These are phyloP conservation scores for Cheilosia impressa DNA, from an alignment of 2,888 invertebrate species.

Conservation along the genomic window DNA sequence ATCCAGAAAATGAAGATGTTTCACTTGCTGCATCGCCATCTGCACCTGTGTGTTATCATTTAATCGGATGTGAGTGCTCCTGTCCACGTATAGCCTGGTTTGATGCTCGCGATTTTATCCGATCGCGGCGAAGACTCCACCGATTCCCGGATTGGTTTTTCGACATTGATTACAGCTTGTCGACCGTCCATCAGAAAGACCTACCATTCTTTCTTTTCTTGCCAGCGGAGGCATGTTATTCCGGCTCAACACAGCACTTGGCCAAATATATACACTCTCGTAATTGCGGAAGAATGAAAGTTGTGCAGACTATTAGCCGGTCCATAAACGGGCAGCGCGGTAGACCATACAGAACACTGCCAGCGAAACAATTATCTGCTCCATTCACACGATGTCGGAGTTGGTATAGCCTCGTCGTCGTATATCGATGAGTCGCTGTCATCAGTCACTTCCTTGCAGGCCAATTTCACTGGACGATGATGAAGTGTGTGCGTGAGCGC, in stretches of 20 bases:
- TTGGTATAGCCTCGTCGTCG: not conserved
- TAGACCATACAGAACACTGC: conserved; percentile 15
- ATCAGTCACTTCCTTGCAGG: conserved; percentile 38
- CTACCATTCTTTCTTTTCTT: not conserved
- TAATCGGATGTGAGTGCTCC: conserved; percentile 34
- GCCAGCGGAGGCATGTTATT: conserved; percentile 21
- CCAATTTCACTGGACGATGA: conserved; percentile 33
- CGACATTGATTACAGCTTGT: conserved; percentile 33
- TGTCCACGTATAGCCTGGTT: conserved; percentile 5
- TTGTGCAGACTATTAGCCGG: conserved; percentile 15
- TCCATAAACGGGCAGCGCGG: conserved; percentile 11
- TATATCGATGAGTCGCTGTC: conserved; percentile 27
- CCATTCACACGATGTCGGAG: conserved; percentile 35
- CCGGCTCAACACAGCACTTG: conserved; percentile 2
- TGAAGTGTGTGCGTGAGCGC: not conserved
- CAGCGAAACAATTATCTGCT: conserved; percentile 20
- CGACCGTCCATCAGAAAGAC: conserved; percentile 11
- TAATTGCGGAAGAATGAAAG: conserved; percentile 43
- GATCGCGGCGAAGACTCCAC: conserved; percentile 1
- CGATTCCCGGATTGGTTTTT: conserved; percentile 30
- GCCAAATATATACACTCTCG: not conserved
- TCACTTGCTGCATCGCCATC: conserved; percentile 24
- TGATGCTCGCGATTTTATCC: not conserved
- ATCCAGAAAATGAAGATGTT: conserved; percentile 42
- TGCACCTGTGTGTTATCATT: conserved; percentile 12